phyloP scores from a whole-genome alignment of 2,113 vertebrate species.

The Symphodus melops region DNA sequence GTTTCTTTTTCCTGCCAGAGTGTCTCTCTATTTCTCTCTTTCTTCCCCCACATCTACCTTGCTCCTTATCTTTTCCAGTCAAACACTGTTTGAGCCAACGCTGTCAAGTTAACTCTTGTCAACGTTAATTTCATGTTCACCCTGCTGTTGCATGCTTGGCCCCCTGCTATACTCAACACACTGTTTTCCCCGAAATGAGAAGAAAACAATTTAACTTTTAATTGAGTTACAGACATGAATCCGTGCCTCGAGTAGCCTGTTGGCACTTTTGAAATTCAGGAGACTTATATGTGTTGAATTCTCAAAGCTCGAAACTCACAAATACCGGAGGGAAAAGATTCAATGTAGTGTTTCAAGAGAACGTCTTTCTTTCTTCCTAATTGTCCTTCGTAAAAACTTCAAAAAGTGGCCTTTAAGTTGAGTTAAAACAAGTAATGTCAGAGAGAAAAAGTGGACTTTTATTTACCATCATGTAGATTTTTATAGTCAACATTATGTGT shows the following conservation, averaged over 20 bases:
- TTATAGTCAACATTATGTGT: no score
- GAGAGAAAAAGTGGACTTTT: no score
- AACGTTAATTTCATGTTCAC: slow-evolving; percentile 40
- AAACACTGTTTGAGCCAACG: slow-evolving; percentile 45
- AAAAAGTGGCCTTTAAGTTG: background rate
- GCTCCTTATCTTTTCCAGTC: slow-evolving; percentile 37
- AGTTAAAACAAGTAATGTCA: background rate
- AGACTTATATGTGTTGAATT: slow-evolving; percentile 4
- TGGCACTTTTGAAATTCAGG: slow-evolving; percentile 7
- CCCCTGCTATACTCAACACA: slow-evolving; percentile 1
- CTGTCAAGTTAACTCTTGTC: slow-evolving; percentile 51
- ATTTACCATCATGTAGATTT: no score
- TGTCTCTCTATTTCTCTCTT: no score
- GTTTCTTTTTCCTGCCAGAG: background rate
- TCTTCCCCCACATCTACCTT: slow-evolving; percentile 11
- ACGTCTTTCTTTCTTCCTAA: background rate
- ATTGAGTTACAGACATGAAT: slow-evolving; percentile 37
- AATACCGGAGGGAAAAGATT: background rate
- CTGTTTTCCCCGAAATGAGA: slow-evolving; percentile 33
- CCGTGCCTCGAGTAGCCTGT: slow-evolving; percentile 24
- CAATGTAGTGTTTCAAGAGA: background rate
- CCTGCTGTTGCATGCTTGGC: slow-evolving; percentile 35
- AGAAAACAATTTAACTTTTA: slow-evolving; percentile 62
- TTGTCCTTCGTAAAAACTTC: background rate
- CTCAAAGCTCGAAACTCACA: slow-evolving; percentile 10